Evolutionary conservation across 2,888 invertebrate genomes (phyloP).

Genomic region (Alsophila aescularia): DNA sequence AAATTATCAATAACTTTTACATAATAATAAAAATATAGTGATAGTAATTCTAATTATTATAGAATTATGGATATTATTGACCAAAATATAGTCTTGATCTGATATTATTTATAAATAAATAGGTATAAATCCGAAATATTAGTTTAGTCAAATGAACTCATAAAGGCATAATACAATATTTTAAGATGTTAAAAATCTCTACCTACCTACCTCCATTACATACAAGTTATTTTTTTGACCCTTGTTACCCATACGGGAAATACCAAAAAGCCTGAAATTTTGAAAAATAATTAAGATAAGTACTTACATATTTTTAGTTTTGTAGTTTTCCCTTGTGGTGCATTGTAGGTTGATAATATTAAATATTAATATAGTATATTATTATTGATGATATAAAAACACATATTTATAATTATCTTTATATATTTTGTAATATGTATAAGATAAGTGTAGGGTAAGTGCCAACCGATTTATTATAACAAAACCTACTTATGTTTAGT

Average conservation of each 20-base stretch:
- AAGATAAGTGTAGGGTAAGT: background rate
- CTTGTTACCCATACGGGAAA: slow-evolving; percentile 57
- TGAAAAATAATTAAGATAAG: slow-evolving; percentile 45
- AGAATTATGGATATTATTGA: slow-evolving; percentile 31
- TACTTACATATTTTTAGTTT: slow-evolving; percentile 49
- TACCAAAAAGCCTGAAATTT: slow-evolving; percentile 78
- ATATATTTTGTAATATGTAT: background rate
- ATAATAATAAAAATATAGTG: slow-evolving; percentile 5
- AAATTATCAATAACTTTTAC: slow-evolving; percentile 1
- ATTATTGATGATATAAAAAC: slow-evolving; percentile 1
- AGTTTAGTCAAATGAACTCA: slow-evolving; percentile 9
- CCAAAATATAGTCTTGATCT: slow-evolving; percentile 45
- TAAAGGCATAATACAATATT: slow-evolving; percentile 58
- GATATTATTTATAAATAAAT: slow-evolving; percentile 33
- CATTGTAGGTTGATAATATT: slow-evolving; percentile 53
- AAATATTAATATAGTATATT: slow-evolving; percentile 3
- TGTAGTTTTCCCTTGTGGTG: slow-evolving; percentile 63
- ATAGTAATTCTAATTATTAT: slow-evolving; percentile 12
- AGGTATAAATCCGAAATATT: slow-evolving; percentile 29
- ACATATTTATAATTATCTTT: background rate
- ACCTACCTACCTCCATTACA: slow-evolving; percentile 71
- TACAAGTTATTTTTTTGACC: slow-evolving; percentile 59
- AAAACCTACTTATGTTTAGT: background rate
- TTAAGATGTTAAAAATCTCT: slow-evolving; percentile 52
- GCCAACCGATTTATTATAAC: slow-evolving; percentile 2